These are phyloP conservation scores for Gyrodactylus salaris DNA, from an alignment of 1,140 invertebrate species.

Conservation along the genomic window DNA sequence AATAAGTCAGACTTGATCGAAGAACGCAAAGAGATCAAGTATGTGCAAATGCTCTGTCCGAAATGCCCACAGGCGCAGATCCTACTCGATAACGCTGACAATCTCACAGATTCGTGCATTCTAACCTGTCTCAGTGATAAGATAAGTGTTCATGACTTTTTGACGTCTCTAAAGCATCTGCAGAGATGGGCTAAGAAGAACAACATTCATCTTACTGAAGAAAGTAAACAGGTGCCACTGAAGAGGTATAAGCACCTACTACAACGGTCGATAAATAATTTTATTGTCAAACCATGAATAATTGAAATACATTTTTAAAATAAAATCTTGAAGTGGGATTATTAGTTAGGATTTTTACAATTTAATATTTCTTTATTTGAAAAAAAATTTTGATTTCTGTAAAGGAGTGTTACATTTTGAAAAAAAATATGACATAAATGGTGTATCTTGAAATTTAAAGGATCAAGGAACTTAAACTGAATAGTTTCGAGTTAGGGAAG, in stretches of 20 bases:
- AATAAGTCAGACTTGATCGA: not conserved
- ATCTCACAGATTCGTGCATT: not conserved
- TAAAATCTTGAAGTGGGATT: no score
- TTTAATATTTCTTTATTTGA: no score
- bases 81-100: not conserved
- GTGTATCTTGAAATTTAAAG: no score
- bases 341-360: no score
- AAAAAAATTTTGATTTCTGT: no score
- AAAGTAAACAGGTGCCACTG: not conserved
- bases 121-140: not conserved
- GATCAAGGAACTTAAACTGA: no score
- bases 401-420: no score
- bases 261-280: not conserved
- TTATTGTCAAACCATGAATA: not conserved
- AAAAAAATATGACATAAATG: no score
- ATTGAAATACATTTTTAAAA: no score
- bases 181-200: not conserved
- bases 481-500: no score
- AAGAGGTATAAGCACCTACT: not conserved
- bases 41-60: not conserved
- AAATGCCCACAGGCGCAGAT: not conserved
- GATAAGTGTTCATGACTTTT: not conserved
- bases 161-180: not conserved
- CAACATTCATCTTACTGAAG: not conserved
- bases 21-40: not conserved